phyloP scores from a whole-genome alignment of 2,113 vertebrate genomes.

The Hypomesus transpacificus region DNA sequence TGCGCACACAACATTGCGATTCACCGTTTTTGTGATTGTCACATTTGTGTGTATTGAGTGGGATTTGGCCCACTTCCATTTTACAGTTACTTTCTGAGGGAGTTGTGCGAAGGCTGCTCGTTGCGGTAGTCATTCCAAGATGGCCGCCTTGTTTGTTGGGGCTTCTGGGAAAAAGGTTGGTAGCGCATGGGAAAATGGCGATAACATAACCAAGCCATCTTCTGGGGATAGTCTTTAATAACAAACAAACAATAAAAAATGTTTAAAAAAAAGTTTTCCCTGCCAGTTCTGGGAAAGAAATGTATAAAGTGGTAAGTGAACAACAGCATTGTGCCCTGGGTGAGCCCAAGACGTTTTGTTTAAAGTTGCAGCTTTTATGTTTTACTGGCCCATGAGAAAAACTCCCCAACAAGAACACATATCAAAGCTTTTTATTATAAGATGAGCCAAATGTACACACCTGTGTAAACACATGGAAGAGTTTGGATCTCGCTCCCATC shows the following conservation, averaged over 20 bases:
- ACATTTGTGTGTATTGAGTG: slow-evolving; percentile 1
- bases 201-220: slow-evolving; percentile 5
- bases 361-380: slow-evolving; percentile 44
- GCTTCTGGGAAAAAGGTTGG: slow-evolving; percentile 3
- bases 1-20: not conserved
- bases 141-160: not conserved
- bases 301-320: not conserved
- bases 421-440: slow-evolving; percentile 43
- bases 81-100: slow-evolving; percentile 9
- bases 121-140: not conserved
- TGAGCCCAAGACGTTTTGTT: slow-evolving; percentile 36
- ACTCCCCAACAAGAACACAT: slow-evolving; percentile 36
- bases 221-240: slow-evolving; percentile 16
- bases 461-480: slow-evolving; percentile 19
- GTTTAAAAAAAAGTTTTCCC: not conserved
- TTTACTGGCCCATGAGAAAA: slow-evolving; percentile 47
- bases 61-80: not conserved
- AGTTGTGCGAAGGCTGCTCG: not conserved
- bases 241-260: slow-evolving; percentile 15
- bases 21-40: not conserved
- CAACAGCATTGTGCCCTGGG: slow-evolving; percentile 22
- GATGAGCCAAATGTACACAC: slow-evolving; percentile 21
- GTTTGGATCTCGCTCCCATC: slow-evolving; percentile 1
- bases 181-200: slow-evolving; percentile 1
- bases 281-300: slow-evolving; percentile 8